phyloP scores from a whole-genome alignment of 2,888 invertebrate species.

The Mythimna ferrago region DNA sequence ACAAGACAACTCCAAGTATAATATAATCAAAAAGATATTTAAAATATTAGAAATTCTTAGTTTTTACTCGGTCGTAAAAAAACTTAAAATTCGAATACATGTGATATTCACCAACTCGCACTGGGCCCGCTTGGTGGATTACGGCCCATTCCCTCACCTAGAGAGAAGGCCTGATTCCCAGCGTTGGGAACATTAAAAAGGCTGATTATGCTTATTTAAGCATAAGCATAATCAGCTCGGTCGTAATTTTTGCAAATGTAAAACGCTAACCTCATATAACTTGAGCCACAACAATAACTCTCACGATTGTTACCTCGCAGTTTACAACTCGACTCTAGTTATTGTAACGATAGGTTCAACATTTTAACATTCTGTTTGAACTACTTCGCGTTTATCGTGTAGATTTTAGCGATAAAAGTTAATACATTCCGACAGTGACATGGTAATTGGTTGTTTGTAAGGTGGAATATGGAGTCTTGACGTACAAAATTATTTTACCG shows the following conservation, averaged over 20 bases:
- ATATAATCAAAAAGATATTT: too few species aligned
- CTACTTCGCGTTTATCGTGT: constrained; percentile 44
- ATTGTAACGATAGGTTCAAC: constrained; percentile 53
- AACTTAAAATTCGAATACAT: too few species aligned
- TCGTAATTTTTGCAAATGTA: not conserved
- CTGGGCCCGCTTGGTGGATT: too few species aligned
- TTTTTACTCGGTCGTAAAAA: not conserved
- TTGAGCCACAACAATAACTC: constrained; percentile 59
- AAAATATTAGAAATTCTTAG: too few species aligned
- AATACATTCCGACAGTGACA: constrained; percentile 50
- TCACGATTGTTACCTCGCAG: constrained; percentile 68
- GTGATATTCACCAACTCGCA: too few species aligned
- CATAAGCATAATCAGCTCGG: too few species aligned
- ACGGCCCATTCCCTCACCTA: too few species aligned
- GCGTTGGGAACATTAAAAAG: too few species aligned
- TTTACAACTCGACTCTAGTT: constrained; percentile 54
- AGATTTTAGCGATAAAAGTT: constrained; percentile 47
- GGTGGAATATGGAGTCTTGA: constrained; percentile 2
- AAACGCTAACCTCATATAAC: constrained; percentile 13
- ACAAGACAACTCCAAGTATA: too few species aligned
- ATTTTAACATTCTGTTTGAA: constrained; percentile 52
- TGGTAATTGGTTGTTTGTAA: constrained; percentile 36
- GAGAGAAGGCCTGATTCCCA: too few species aligned
- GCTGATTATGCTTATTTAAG: too few species aligned
- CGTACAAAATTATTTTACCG: not conserved